Base-by-base conservation (phyloP, 2,797 vertebrate genomes). In the Pagetopsis macropterus region DNA sequence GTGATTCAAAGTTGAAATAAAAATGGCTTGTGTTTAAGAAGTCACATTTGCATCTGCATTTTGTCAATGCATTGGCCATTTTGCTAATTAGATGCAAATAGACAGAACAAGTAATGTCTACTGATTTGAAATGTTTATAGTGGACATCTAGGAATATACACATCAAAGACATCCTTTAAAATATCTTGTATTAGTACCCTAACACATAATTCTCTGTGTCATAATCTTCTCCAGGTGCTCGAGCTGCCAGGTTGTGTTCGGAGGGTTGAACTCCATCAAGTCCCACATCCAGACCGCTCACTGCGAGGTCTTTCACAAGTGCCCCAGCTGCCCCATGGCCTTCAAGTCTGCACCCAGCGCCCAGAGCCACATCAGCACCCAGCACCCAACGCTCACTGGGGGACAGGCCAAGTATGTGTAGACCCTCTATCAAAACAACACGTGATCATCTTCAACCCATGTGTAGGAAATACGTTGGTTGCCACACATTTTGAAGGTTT, bases 301-400 rank as follows among this genome's bases (percentile, higher is more conserved):
- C 93, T 99, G 97, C 59, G 98, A 99, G 92, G 96, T 99, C 78
- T 99, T 99, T 93, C 97, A 99, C 86, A 99, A 99, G 93, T 99
- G 98, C 87, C 98, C 98, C 83, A 96, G 97, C 84, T 99, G 98
- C 82, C 98, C 97, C 86, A 99, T 99, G 98, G 98, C 98, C 15
- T 99, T 99, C 93, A 99, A 99, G 79, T 98, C 97, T 0, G 95
- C 96, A 0, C 96, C 98, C 66, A 97, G 97, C 7, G 96, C 97
- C 73, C 97, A 98, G 8, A 94, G 94, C 11, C 98, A 99, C 91
- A 96, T 98, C 57, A 95, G 94, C 90, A 96, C 96, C 0, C 97
- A 99, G 92, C 98, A 99, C 83, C 97, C 97, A 0, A 94, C 95
- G 1, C 96, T 99, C 89, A 94, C 93, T 15, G 93, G 89, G 52